Base-by-base conservation (phyloP, 35 echinoderm and acorn worm genomes). In the Acanthaster planci region DNA sequence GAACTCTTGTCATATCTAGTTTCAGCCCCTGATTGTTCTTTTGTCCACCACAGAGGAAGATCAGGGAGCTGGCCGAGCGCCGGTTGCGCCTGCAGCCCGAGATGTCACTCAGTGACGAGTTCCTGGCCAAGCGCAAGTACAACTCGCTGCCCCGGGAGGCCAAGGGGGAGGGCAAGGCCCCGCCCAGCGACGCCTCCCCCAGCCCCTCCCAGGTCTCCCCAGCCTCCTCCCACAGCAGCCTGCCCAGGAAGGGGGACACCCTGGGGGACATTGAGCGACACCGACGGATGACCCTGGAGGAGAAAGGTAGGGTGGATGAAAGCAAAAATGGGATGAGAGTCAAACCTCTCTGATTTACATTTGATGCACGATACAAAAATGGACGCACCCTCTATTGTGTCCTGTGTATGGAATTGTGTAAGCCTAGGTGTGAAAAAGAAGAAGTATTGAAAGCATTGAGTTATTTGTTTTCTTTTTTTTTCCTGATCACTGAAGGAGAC, bases 71-170 rank as follows among this genome's bases (percentile, higher is more conserved):
- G 26, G 72, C 90, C 7, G 94, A 93, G 47, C 22, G 94, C 22
- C 82, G 94, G 19, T 56, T 97, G 18, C 76, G 86, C 37, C 91
- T 97, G n/a, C 84, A 91, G 42, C 78, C 90, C 1, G 90, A 93
- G 53, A 85, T 97, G 64, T 97, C 90, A 2, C 83, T 97, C 0
- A 97, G 94, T 59, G 94, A 97, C 78, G 94, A 97, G 80, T 97
- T 82, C 75, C 84, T 97, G 0, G 87, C 90, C 6, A 82, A 54
- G 47, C 79, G 93, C 34, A 95, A 95, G 80, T 86, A 40, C 38
- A 52, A 85, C 42, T 36, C 51, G 12, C 37, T 54, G 12, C 32
- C 76, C 39, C 60, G 78, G 52, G 60, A 53, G 21, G 67, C 57
- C 4, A 92, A 85, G 15, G 64, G 77, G 10, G 42, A 12, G 12